A percentile compares a stretch with the other conserved stretches of the same genome.
Evolutionary conservation across 2,888 invertebrate species (phyloP).

Genomic region (Cantharis flavilabris): DNA sequence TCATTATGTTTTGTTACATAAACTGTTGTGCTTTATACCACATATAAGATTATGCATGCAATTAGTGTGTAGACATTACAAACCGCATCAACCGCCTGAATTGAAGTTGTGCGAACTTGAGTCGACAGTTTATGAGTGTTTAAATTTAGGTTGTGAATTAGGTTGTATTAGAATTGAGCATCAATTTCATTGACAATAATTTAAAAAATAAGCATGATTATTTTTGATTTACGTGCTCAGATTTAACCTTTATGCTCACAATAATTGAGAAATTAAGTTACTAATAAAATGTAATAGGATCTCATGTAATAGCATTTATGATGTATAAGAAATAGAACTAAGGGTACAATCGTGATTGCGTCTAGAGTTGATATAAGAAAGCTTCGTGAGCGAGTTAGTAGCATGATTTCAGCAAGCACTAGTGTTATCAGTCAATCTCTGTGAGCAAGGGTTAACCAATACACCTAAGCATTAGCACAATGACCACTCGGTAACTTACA

Average conservation of each 20-base stretch:
- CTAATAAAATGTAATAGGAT: constrained; percentile 15
- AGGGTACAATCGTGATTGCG: constrained; percentile 21
- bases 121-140: not conserved
- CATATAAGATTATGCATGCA: not conserved
- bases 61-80: not conserved
- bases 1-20: not conserved
- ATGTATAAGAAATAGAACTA: constrained; percentile 29
- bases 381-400: constrained; percentile 38
- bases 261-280: constrained; percentile 1
- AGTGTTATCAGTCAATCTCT: constrained; percentile 52
- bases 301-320: constrained; percentile 20
- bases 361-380: constrained; percentile 28
- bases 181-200: not conserved
- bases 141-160: not conserved
- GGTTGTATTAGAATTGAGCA: not conserved
- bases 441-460: constrained; percentile 50
- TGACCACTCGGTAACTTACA: constrained; percentile 45
- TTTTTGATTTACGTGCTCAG: not conserved
- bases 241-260: not conserved
- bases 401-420: constrained; percentile 53
- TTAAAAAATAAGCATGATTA: not conserved
- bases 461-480: constrained; percentile 53
- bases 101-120: not conserved
- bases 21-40: not conserved
- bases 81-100: not conserved